A percentile compares a stretch with the other conserved stretches of the same genome.
These are phyloP conservation scores for Picus viridis DNA, from an alignment of 2,797 vertebrate genomes.

Conservation along the genomic window DNA sequence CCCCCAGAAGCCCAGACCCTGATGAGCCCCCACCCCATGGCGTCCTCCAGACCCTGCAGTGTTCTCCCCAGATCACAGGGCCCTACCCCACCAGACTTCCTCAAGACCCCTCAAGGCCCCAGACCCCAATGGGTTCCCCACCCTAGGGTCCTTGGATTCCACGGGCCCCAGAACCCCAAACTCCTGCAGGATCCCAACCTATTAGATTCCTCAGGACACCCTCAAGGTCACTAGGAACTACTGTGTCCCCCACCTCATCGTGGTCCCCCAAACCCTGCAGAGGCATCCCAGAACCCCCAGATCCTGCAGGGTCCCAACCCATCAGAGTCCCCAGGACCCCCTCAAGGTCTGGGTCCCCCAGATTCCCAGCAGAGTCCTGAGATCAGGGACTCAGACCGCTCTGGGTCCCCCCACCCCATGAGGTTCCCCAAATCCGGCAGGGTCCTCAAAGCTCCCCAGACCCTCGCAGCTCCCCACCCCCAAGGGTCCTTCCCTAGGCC, in stretches of 20 bases:
- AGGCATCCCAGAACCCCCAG: no score
- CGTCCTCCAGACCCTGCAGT: neutral
- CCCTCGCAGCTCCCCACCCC: neutral
- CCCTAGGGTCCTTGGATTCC: neutral
- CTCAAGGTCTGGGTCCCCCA: neutral
- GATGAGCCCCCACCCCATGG: no score
- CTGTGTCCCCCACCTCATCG: neutral
- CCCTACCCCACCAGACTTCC: no score
- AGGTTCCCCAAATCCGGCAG: neutral
- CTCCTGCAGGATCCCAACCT: no score
- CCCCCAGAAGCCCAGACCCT: neutral
- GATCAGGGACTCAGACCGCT: neutral
- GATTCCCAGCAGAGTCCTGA: neutral
- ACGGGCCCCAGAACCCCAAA: no score
- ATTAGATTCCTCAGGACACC: neutral
- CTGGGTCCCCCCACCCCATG: accelerated
- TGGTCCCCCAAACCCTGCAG: neutral
- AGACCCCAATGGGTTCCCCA: neutral
- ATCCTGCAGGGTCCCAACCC: neutral
- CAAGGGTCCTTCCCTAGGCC: neutral
- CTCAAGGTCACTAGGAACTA: neutral
- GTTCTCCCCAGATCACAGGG: neutral
- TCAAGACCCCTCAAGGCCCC: neutral
- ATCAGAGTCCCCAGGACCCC: no score
- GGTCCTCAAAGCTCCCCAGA: neutral